phyloP scores from a whole-genome alignment of 2,797 vertebrate genomes.

The Hafferia zeledoni region DNA sequence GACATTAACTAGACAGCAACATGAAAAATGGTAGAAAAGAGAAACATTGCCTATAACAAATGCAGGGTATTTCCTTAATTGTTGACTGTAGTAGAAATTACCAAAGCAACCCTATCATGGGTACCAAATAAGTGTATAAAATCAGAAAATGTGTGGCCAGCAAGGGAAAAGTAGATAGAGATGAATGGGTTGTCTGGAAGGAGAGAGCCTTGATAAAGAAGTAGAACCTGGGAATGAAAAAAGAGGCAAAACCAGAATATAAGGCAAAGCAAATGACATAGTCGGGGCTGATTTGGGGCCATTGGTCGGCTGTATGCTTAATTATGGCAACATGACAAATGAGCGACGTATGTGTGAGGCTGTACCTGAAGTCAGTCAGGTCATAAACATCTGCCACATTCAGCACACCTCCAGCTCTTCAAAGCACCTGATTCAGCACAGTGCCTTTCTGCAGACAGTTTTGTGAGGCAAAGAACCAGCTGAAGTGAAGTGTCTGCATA shows the following conservation, averaged over 20 bases:
- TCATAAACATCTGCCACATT: rapidly evolving
- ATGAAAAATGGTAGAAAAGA: neutral
- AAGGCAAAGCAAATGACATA: neutral
- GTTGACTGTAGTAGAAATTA: neutral
- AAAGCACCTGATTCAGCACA: neutral
- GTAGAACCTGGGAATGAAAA: neutral
- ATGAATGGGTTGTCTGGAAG: neutral
- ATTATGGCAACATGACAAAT: rapidly evolving
- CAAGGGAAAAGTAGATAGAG: neutral
- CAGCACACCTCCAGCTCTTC: neutral
- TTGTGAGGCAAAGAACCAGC: neutral
- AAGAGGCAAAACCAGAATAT: neutral
- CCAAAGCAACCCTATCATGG: neutral
- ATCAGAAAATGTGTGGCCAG: neutral
- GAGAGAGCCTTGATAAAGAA: neutral
- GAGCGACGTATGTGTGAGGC: rapidly evolving
- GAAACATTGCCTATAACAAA: neutral
- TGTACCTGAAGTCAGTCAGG: neutral
- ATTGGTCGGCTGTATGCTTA: neutral
- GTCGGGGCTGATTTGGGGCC: neutral
- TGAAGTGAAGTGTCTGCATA: neutral
- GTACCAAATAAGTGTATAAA: neutral
- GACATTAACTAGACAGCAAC: neutral
- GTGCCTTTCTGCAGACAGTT: neutral
- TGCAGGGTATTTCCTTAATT: neutral